Base-by-base conservation (phyloP, 1,140 invertebrate genomes). In the Drosophila lacertosa region DNA sequence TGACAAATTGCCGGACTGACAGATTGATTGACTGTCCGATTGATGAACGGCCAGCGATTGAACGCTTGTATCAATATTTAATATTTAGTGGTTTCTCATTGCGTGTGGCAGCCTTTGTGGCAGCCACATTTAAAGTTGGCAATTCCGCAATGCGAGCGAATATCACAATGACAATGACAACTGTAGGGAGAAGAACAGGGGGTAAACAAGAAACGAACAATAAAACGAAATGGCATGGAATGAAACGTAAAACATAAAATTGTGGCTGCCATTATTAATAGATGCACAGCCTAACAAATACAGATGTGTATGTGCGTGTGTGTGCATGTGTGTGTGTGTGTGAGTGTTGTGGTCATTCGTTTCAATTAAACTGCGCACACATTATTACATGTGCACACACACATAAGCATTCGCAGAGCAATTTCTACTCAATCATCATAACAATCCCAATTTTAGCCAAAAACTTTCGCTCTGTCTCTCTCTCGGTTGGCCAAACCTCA, bases 181-280 rank as follows among this genome's bases (percentile, higher is more conserved):
- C 18, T 22, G 11, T n/a, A 16, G 13, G 4, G 24, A 39, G 29
- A 9, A 13, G 2, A 29, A 13, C 6, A 13, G 22, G 20, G 2
- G 11, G 3, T 37, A 9, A 15, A 40, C 15, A 33, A 39, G 35
- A 58, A 50, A 51, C 66, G 53, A 51, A 59, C 68, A 71, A 71
- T 71, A 39, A 71, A 71, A 66, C 53, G n/a, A 65, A 71, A 71
- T 71, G 53, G 68, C 51, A 45, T 66, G 68, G 68, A 71, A 66
- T 66, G 68, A 66, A 71, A 71, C 54, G 68, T 71, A 58, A 59
- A 71, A 71, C 68, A 71, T 71, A 66, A 66, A 71, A 71, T 71
- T 66, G 68, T 45, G 68, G 68, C 53, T 53, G 63, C 53, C 68
- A 66, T 71, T 68, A 68, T 60, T 59, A 71, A 59, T 71, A 71